Evolutionary conservation across 2,797 vertebrate species (phyloP).

Genomic region (Sarcophilus harrisii): DNA sequence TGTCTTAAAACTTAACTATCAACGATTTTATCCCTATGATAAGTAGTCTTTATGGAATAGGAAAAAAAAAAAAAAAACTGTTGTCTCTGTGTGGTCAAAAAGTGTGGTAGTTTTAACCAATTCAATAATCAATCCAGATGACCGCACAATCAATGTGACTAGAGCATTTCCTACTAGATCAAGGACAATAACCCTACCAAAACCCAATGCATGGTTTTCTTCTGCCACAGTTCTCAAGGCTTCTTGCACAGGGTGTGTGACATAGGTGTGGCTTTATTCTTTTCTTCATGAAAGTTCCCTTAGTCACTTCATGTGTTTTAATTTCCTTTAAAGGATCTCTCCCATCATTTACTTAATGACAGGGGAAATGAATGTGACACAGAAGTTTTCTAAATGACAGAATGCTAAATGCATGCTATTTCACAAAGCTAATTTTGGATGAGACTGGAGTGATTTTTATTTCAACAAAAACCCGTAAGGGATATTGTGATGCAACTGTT

Average conservation of each 20-base stretch:
- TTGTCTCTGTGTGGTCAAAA: background rate
- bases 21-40: background rate
- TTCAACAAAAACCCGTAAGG: constrained; percentile 60
- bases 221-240: background rate
- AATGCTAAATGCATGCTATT: constrained; percentile 37
- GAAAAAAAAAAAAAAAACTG: background rate
- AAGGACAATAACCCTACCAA: background rate
- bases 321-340: constrained; percentile 59
- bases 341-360: constrained; percentile 27
- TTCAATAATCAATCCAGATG: constrained; percentile 24
- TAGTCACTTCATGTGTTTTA: constrained; percentile 18
- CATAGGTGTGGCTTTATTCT: background rate
- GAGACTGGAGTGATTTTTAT: constrained; percentile 37
- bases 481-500: constrained; percentile 65
- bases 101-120: constrained; percentile 20
- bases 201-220: background rate
- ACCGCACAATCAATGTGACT: constrained; percentile 35
- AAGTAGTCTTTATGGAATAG: constrained; percentile 24
- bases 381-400: constrained; percentile 50
- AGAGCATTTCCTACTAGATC: background rate
- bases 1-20: constrained; percentile 21
- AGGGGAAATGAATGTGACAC: constrained; percentile 1
- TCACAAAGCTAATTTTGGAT: constrained; percentile 73
- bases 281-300: background rate
- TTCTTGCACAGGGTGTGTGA: background rate